Evolutionary conservation across 92 coral and sea anemone genomes (phyloP), one percentile per base, ranked within the genome.

Genomic region (Porites rus): DNA sequence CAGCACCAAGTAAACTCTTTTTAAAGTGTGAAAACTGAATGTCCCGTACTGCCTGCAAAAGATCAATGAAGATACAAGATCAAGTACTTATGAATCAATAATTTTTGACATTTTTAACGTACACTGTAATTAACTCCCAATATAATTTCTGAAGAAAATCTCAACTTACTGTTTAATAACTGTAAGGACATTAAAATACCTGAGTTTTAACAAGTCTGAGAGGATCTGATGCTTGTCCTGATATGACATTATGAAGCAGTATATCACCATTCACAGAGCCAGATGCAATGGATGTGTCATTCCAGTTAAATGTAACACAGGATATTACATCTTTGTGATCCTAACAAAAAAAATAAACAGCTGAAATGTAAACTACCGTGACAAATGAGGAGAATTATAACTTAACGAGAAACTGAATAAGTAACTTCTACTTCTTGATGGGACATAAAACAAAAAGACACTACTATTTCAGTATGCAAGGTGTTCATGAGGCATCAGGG

Each of bases 261-360:
- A 97, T 93, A 68, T 93, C 96, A 4, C 99, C 99, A 88, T 90
- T 92, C 10, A 91, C 86, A 52, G 97, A 92, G 69, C 98, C 99
- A 38, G 98, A 95, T 6, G 98, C 99, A 83, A 97, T 95, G 62
- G 93, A 92, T 76, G 99, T 97, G 87, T 97, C 99, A 90, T 93
- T 97, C 93, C 92, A 90, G 88, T 97, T 97, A 73, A 97, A 97
- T 59, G 87, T 90, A 86, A 97, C 72, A 89, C 99, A 97, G 1
- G 95, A 93, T 10, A 97, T 92, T 28, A 91, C 89, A 84, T 97
- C 98, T 69, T 84, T 93, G 84, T 93, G 96, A 59, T 93, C 98
- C 99, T 96, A 52, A 50, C 66, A 76, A 71, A 46, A 63, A 38
- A 53, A 8, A 28, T 62, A 11, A 22, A 24, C 14, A 2, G 69